A percentile compares a stretch with the other conserved stretches of the same genome.
Evolutionary conservation across 1,140 invertebrate genomes (phyloP).

Genomic region (Diachasmimorpha longicaudata): DNA sequence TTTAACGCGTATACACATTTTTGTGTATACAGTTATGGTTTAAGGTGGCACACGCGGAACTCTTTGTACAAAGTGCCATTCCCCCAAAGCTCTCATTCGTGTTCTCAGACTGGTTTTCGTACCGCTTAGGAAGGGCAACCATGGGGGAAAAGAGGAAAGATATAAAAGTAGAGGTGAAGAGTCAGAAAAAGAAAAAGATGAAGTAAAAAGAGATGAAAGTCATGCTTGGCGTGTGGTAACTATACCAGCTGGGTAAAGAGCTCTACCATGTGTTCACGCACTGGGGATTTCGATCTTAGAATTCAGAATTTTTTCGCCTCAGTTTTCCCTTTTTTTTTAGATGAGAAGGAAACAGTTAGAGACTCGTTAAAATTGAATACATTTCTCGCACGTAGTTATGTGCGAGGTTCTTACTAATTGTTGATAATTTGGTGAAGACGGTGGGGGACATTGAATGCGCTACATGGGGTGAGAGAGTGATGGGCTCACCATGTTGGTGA

Average conservation of each 20-base stretch:
- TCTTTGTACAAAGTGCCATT: neutral
- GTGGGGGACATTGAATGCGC: neutral
- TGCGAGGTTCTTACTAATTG: neutral
- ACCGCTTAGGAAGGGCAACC: neutral
- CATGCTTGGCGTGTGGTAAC: conserved; percentile 20
- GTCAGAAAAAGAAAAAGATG: neutral
- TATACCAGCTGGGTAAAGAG: conserved; percentile 5
- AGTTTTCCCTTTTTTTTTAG: neutral
- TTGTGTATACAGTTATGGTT: neutral
- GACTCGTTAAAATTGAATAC: conserved; percentile 1
- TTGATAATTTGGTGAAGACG: neutral
- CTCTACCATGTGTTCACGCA: neutral
- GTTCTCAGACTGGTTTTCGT: neutral
- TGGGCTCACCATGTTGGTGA: too few relatives aligned
- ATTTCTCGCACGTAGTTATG: neutral
- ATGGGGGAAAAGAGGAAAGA: neutral
- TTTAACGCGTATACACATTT: neutral
- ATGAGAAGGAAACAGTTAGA: neutral
- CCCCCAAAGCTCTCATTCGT: neutral
- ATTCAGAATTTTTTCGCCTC: neutral
- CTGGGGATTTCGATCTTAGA: neutral
- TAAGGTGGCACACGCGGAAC: neutral
- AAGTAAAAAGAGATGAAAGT: neutral
- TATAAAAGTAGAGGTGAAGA: neutral
- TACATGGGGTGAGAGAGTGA: neutral